Evolutionary conservation across 1,140 invertebrate genomes (phyloP).

Genomic region (Dicyema japonicum): DNA sequence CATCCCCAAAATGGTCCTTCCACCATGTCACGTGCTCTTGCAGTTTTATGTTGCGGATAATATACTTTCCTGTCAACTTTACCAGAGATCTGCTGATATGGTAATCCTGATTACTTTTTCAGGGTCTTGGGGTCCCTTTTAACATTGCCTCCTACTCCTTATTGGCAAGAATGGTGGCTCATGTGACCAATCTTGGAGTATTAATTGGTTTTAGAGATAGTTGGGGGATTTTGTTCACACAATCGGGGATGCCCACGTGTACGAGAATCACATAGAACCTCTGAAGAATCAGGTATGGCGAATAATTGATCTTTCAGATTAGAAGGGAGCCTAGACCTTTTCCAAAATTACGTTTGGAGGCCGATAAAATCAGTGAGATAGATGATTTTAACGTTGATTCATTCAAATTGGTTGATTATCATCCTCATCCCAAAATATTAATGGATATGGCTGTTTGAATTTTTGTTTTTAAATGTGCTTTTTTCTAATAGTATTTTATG

Average conservation of each 20-base stretch:
- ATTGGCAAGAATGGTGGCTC: slow-evolving; percentile 73
- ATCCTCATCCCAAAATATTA: slow-evolving; percentile 52
- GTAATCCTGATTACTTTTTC: slow-evolving; percentile 11
- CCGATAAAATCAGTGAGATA: slow-evolving; percentile 24
- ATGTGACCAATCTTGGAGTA: slow-evolving; percentile 48
- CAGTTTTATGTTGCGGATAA: slow-evolving; percentile 60
- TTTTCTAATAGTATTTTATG: too few relatives aligned
- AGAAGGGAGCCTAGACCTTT: slow-evolving; percentile 42
- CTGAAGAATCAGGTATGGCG: slow-evolving; percentile 35
- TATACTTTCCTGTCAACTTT: slow-evolving; percentile 47
- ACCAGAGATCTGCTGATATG: slow-evolving; percentile 86
- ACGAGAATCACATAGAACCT: slow-evolving; percentile 55
- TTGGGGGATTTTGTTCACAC: slow-evolving; percentile 82
- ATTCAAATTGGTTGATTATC: slow-evolving; percentile 51
- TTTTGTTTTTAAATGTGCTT: slow-evolving; percentile 2
- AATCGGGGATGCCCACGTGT: slow-evolving; percentile 78
- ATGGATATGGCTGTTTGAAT: slow-evolving; percentile 80
- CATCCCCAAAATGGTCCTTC: slow-evolving; percentile 60
- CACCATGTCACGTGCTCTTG: slow-evolving; percentile 68
- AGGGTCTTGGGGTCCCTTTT: slow-evolving; percentile 64
- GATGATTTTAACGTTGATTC: slow-evolving; percentile 61
- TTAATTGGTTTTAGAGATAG: slow-evolving; percentile 19
- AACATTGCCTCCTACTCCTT: slow-evolving; percentile 89
- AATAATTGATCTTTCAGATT: slow-evolving; percentile 18
- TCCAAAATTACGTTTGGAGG: slow-evolving; percentile 36